Evolutionary conservation across 2,888 invertebrate genomes (phyloP).

Genomic region (Apamea crenata): DNA sequence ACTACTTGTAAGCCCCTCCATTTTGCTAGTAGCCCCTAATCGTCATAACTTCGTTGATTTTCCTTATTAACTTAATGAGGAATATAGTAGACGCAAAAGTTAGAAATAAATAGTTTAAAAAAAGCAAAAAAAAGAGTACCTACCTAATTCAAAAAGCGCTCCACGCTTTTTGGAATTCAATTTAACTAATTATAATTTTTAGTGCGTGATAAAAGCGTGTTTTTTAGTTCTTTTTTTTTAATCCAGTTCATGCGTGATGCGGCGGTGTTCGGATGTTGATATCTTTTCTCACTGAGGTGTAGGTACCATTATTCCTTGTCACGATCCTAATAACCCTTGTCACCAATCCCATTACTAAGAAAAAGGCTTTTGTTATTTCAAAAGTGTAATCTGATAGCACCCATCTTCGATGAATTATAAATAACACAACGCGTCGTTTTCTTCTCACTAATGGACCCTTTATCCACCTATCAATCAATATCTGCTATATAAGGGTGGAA

Average conservation of each 20-base stretch:
- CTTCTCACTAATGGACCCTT: slow-evolving; percentile 82
- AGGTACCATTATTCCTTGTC: slow-evolving; percentile 25
- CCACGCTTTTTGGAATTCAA: neutral
- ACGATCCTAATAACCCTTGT: slow-evolving; percentile 33
- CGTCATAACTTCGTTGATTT: no score
- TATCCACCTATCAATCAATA: slow-evolving; percentile 79
- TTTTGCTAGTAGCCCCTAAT: no score
- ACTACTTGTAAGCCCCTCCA: no score
- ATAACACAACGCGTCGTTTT: slow-evolving; percentile 65
- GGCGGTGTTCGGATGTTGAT: neutral
- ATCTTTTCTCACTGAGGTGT: slow-evolving; percentile 22
- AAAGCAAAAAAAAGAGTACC: no score
- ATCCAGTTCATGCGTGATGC: neutral
- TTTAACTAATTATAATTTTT: neutral
- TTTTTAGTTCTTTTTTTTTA: neutral
- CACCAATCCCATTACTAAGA: slow-evolving; percentile 47
- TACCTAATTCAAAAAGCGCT: neutral
- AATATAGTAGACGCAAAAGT: neutral
- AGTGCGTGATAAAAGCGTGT: neutral
- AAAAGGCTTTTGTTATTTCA: slow-evolving; percentile 60
- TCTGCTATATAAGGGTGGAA: slow-evolving; percentile 79
- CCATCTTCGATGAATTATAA: slow-evolving; percentile 62
- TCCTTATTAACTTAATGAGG: no score
- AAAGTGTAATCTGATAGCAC: slow-evolving; percentile 56
- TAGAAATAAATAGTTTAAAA: neutral